These are phyloP conservation scores for Carpatolechia fugitivella DNA, from an alignment of 2,888 invertebrate genomes.

Conservation along the genomic window DNA sequence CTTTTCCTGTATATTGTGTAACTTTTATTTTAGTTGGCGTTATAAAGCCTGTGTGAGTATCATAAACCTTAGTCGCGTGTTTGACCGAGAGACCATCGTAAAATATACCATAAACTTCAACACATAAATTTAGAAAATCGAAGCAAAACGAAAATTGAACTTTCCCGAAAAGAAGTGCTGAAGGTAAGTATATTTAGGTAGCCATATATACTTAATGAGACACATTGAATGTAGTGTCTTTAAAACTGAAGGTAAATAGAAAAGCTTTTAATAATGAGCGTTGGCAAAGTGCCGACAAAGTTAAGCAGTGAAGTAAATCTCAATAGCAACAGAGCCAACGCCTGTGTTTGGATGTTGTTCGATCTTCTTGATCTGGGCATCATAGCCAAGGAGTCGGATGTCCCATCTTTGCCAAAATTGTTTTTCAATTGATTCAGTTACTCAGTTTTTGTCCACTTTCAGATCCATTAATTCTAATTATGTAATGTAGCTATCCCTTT, in stretches of 20 bases:
- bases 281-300: not conserved
- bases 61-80: slow-evolving; percentile 68
- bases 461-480: no score
- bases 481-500: no score
- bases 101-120: slow-evolving; percentile 66
- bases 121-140: slow-evolving; percentile 69
- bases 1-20: slow-evolving; percentile 37
- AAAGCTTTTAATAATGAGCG: not conserved
- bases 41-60: slow-evolving; percentile 60
- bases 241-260: not conserved
- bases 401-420: no score
- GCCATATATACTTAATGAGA: not conserved
- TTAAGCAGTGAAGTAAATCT: not conserved
- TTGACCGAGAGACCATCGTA: slow-evolving; percentile 69
- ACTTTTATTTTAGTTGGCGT: slow-evolving; percentile 53
- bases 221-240: no score
- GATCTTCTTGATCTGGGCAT: no score
- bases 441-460: no score
- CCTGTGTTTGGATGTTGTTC: not conserved
- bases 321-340: not conserved
- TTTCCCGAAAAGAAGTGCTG: slow-evolving; percentile 22
- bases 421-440: no score
- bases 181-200: not conserved
- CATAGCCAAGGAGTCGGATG: no score
- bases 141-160: slow-evolving; percentile 52